Evolutionary conservation across 37 sponge, comb jelly and placozoan species (phyloP).

Genomic region (Ianthella basta): DNA sequence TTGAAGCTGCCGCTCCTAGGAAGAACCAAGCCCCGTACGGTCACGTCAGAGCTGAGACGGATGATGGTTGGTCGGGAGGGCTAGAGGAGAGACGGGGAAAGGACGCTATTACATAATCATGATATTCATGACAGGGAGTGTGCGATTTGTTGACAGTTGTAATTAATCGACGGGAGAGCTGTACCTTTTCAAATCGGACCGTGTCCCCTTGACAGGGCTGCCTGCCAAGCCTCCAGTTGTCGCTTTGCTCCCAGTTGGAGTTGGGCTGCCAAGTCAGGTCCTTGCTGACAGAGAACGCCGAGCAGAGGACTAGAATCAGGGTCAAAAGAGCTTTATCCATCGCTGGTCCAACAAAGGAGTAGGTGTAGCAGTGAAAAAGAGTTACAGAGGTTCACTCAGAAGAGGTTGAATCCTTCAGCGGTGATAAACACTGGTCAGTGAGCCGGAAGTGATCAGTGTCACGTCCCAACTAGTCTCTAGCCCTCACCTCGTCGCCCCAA

Average conservation of each 20-base stretch:
- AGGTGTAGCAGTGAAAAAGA: not conserved
- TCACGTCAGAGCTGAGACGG: constrained; percentile 27
- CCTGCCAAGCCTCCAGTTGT: constrained; percentile 60
- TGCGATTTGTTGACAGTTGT: too few relatives aligned
- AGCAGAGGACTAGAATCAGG: not conserved
- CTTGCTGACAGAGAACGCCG: not conserved
- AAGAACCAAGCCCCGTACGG: constrained; percentile 45
- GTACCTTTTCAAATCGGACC: constrained; percentile 41
- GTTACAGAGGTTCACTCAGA: too few relatives aligned
- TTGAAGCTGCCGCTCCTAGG: constrained; percentile 52
- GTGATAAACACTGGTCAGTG: too few relatives aligned
- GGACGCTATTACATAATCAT: not conserved
- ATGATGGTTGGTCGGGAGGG: constrained; percentile 17
- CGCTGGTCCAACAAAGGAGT: not conserved
- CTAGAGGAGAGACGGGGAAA: not conserved
- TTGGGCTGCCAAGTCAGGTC: constrained; percentile 59
- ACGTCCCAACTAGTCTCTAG: too few relatives aligned
- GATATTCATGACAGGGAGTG: not conserved
- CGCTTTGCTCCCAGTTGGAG: constrained; percentile 58
- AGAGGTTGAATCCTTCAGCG: too few relatives aligned
- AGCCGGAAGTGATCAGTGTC: too few relatives aligned
- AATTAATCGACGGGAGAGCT: too few relatives aligned
- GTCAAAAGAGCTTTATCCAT: not conserved
- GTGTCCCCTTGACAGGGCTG: constrained; percentile 44
- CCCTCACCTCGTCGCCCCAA: too few relatives aligned